Conservation (phyloP, 2,113 vertebrate genomes). For the Struthio camelus region DNA sequence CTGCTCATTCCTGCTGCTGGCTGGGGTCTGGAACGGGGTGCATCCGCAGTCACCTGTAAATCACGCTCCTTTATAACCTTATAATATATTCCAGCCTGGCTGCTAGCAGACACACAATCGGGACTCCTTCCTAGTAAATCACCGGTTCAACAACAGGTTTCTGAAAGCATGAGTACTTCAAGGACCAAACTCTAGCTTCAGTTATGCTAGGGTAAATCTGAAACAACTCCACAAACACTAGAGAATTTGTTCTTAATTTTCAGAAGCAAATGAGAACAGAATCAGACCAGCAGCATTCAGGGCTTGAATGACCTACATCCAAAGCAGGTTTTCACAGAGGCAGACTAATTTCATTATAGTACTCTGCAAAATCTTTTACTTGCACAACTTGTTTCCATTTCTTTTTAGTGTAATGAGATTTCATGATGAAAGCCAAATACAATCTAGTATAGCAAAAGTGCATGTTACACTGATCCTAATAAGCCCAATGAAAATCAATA, state of each 20-base stretch:
- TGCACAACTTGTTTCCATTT: slow-evolving; percentile 71
- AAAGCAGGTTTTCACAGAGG: slow-evolving; percentile 52
- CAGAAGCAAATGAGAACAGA: slow-evolving; percentile 10
- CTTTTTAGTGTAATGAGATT: slow-evolving; percentile 77
- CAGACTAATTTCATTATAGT: slow-evolving; percentile 65
- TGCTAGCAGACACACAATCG: not conserved
- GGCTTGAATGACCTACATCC: slow-evolving; percentile 51
- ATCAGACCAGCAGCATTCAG: not conserved
- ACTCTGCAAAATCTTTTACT: slow-evolving; percentile 71
- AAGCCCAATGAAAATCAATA: slow-evolving; percentile 79
- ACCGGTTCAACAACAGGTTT: not conserved
- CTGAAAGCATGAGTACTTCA: not conserved
- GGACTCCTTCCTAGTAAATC: not conserved
- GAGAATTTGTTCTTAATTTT: slow-evolving; percentile 4
- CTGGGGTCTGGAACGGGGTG: not conserved
- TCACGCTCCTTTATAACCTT: not conserved
- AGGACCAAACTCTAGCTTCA: not conserved
- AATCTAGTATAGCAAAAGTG: slow-evolving; percentile 71
- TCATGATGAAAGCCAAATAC: slow-evolving; percentile 77
- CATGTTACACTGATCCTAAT: slow-evolving; percentile 75
- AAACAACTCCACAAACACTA: not conserved
- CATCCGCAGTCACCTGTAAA: not conserved
- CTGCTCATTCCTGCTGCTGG: not conserved
- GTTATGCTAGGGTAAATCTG: not conserved
- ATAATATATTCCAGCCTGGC: not conserved